Evolutionary conservation across 2,113 vertebrate genomes (phyloP), one percentile per base, ranked within the genome.

Genomic region (Eretmochelys imbricata): DNA sequence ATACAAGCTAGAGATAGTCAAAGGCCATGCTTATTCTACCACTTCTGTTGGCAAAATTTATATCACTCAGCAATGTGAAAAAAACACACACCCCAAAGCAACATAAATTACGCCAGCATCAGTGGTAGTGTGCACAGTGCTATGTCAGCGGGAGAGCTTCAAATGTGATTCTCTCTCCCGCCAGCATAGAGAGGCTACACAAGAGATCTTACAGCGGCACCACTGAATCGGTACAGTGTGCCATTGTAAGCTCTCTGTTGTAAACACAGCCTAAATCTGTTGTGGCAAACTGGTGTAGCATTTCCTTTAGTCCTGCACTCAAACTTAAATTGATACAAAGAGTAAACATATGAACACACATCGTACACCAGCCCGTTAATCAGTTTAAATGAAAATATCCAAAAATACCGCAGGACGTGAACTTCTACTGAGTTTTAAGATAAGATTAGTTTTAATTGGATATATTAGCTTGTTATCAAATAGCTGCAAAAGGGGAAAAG

Each of bases 341-440:
- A 19, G 93, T 59, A 93, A 97, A 85, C 85, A 55, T 4, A 78
- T 55, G 94, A 42, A 91, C 89, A 75, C 49, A 91, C 75, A 48
- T 42, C 80, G 11, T 91, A 84, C 81, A 91, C 88, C 79, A 95
- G 49, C n/a, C 87, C 72, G 86, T 96, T 97, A 95, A 96, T 84
- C 91, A 89, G 85, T 79, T 95, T 80, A 96, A 97, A 96, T 96
- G 65, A 96, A 95, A 95, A 93, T n/a, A 96, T 87, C 94, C 95
- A 91, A 91, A 94, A 95, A 88, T 82, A 57, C 29, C 78, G 6
- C 8, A 93, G 85, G 89, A 92, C 27, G 69, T 90, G 93, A 80
- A 96, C 54, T 95, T 50, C 81, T 97, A 92, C 94, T 95, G 81
- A 92, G 4, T 96, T 95, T 95, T 4, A 20, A 95, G 62, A 92